Evolutionary conservation across 2,888 invertebrate species (phyloP), one percentile per base, ranked within the genome.

Genomic region (Halictus quadricinctus): DNA sequence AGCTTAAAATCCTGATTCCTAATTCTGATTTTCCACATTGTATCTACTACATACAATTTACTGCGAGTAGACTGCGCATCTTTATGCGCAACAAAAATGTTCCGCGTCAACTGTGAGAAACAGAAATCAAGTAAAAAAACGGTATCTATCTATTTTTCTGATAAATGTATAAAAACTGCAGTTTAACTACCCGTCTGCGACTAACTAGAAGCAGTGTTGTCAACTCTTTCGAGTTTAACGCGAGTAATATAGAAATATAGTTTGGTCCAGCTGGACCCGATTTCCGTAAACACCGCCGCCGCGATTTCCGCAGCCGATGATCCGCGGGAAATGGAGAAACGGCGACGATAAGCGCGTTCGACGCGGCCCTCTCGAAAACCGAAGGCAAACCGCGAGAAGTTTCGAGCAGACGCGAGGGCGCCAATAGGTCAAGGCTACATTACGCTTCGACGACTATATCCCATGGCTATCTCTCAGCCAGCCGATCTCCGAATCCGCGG

Each of bases 381-480:
- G 80, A 80, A 84, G 81, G 77, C 84, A 88, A 90, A 89, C 88
- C 87, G 88, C 85, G 87, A 89, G 81, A 87, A 88, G 84, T 90
- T 87, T 83, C 83, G 80, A 81, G 70, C 83, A 85, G 85, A 88
- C 87, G 80, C 83, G 75, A 72, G 82, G 80, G 77, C 83, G 84
- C 85, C 88, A 76, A 90, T 87, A 83, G 89, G 90, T 90, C 89
- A 90, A 89, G 90, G 89, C 87, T 88, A 80, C 73, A 81, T 80
- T 73, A 72, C 80, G 80, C 82, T 86, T 79, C 76, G 86, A 70
- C 85, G 69, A 79, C 43, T 54, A 43, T 77, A 79, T 80, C 72
- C 72, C 72, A 46, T 50, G 77, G 1, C 29, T 72, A 46, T 21
- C 54, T 41, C 54, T 29, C 69, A 36, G 46, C 25, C 69, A 46